Evolutionary conservation across 2,888 invertebrate genomes (phyloP).

Genomic region (Coelinius sp.): DNA sequence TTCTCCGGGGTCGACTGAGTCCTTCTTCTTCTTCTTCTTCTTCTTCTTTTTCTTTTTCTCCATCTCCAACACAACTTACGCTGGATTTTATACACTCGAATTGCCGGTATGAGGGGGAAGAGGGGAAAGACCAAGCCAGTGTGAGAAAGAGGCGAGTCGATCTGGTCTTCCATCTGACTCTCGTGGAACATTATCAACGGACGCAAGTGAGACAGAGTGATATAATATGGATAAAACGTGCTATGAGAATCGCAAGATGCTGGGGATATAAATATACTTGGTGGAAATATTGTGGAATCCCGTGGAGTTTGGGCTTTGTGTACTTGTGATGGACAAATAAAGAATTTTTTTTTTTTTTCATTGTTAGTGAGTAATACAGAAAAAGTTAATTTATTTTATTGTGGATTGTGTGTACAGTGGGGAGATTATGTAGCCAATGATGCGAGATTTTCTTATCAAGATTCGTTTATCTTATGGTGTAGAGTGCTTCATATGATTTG

Average conservation of each 20-base stretch:
- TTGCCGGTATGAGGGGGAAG: neutral
- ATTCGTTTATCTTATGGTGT: slow-evolving; percentile 64
- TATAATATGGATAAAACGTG: neutral
- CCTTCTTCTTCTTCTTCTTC: neutral
- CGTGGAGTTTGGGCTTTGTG: neutral
- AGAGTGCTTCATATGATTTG: slow-evolving; percentile 54
- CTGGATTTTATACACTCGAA: neutral
- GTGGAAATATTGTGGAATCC: neutral
- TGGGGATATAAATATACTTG: neutral
- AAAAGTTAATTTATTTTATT: neutral
- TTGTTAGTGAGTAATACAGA: neutral
- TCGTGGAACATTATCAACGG: neutral
- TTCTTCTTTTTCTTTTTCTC: too few species aligned
- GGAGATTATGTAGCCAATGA: slow-evolving; percentile 59
- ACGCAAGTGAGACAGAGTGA: neutral
- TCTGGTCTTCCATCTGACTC: neutral
- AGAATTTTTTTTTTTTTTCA: neutral
- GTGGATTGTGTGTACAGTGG: neutral
- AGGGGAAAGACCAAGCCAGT: too few species aligned
- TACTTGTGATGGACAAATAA: neutral
- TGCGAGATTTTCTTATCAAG: slow-evolving; percentile 64
- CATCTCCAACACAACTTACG: neutral
- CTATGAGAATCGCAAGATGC: neutral
- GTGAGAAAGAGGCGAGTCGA: neutral
- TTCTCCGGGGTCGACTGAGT: slow-evolving; percentile 29